A percentile compares a stretch with the other conserved stretches of the same genome.
These are phyloP conservation scores for Drosophila albomicans DNA, from an alignment of 1,140 invertebrate species.

Conservation along the genomic window DNA sequence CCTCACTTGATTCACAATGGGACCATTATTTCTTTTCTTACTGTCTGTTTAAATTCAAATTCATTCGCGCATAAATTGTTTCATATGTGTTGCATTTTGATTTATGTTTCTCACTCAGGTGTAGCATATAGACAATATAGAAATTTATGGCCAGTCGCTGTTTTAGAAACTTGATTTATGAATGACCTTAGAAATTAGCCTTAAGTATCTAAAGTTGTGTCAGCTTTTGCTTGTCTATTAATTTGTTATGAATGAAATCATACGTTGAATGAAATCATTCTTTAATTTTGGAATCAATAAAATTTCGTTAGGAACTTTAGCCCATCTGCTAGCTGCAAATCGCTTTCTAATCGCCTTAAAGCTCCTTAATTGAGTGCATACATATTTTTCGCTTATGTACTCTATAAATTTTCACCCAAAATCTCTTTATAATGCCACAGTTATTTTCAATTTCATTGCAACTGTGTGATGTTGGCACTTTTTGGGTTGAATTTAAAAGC, in stretches of 20 bases:
- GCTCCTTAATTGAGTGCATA: background rate
- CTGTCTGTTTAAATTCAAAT: slow-evolving; percentile 20
- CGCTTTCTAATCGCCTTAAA: background rate
- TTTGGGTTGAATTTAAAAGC: slow-evolving; percentile 25
- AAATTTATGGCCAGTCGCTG: slow-evolving; percentile 15
- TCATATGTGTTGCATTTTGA: slow-evolving; percentile 17
- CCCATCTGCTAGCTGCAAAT: background rate
- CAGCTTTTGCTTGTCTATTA: background rate
- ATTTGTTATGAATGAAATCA: background rate
- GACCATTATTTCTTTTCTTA: slow-evolving; percentile 11
- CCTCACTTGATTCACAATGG: slow-evolving; percentile 20
- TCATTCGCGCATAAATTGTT: slow-evolving; percentile 11
- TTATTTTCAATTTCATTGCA: slow-evolving; percentile 26
- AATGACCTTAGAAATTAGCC: slow-evolving; percentile 2
- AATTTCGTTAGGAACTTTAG: background rate
- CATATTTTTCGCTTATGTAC: background rate
- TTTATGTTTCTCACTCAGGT: slow-evolving; percentile 41
- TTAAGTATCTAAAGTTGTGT: slow-evolving; percentile 14
- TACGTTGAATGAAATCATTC: too few relatives aligned
- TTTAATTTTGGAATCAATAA: background rate
- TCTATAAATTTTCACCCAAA: slow-evolving; percentile 19
- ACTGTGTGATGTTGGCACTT: slow-evolving; percentile 7
- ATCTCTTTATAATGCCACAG: slow-evolving; percentile 22
- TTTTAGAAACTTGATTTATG: slow-evolving; percentile 39
- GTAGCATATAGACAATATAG: slow-evolving; percentile 15